Conservation (phyloP, 2,113 vertebrate genomes). For the Lanius collurio region DNA sequence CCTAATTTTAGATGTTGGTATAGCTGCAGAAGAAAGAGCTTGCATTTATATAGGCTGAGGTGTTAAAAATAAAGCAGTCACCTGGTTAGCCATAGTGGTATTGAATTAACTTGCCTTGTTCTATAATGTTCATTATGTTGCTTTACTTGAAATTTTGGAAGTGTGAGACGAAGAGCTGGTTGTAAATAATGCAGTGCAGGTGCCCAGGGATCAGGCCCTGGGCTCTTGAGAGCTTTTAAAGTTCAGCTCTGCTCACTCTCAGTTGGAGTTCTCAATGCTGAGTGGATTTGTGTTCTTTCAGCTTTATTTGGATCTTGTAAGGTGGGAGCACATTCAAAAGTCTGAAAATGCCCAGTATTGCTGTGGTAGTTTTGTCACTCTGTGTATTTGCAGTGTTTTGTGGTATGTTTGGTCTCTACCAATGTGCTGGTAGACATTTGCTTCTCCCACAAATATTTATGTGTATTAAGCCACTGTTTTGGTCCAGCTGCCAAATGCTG, state of each 20-base stretch:
- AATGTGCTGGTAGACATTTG: no score
- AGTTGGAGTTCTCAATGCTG: background rate
- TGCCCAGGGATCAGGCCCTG: background rate
- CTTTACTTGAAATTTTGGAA: background rate
- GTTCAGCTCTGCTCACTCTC: background rate
- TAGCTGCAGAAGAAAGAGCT: background rate
- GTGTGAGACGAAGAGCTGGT: background rate
- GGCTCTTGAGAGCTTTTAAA: background rate
- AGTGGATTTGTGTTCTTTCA: background rate
- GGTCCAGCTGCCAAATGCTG: background rate
- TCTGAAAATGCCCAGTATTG: background rate
- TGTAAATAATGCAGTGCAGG: background rate
- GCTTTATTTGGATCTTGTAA: background rate
- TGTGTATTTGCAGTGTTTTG: background rate
- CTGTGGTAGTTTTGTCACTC: background rate
- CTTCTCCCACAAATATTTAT: background rate
- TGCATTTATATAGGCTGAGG: background rate
- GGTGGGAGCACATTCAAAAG: background rate
- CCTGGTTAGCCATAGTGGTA: rapidly evolving
- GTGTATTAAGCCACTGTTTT: background rate
- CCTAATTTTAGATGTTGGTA: background rate
- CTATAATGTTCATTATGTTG: rapidly evolving
- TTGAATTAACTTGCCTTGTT: background rate
- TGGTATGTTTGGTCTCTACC: background rate
- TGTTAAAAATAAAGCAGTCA: background rate